Conservation (phyloP, 2,888 invertebrate genomes). For the Zonitis immaculata region DNA sequence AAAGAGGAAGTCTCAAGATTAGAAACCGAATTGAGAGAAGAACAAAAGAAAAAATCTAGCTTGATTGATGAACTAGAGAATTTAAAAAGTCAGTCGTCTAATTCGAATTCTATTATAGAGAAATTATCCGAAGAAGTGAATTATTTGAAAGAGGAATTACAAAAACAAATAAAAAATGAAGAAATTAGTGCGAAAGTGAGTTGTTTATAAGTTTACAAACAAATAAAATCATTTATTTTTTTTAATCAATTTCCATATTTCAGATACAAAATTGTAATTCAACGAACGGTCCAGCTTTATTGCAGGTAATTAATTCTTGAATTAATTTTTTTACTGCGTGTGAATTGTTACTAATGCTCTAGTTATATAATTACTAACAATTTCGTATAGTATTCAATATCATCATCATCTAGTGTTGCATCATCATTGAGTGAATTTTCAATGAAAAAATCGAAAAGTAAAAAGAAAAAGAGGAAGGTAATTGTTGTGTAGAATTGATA, state of each 20-base stretch:
- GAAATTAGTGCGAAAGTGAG: constrained; percentile 32
- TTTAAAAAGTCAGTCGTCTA: constrained; percentile 4
- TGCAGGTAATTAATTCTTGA: constrained; percentile 27
- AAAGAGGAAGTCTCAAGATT: constrained; percentile 32
- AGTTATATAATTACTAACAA: constrained; percentile 8
- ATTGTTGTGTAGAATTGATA: constrained; percentile 9
- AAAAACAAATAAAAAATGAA: constrained; percentile 31
- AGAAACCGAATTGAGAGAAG: constrained; percentile 32
- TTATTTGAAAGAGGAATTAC: constrained; percentile 32
- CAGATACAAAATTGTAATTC: constrained; percentile 32
- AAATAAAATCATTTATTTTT: background rate
- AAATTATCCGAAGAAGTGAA: constrained; percentile 35
- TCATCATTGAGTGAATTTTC: constrained; percentile 28
- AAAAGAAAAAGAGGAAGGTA: constrained; percentile 38
- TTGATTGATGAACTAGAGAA: constrained; percentile 24
- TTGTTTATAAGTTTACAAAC: constrained; percentile 4
- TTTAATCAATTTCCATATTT: constrained; percentile 20
- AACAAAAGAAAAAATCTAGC: constrained; percentile 31
- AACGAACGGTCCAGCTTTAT: constrained; percentile 33
- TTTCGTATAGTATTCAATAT: constrained; percentile 27
- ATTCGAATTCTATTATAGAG: constrained; percentile 15
- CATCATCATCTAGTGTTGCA: constrained; percentile 35
- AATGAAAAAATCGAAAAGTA: constrained; percentile 35
- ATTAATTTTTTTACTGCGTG: background rate
- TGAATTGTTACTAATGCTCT: constrained; percentile 15